A percentile compares a stretch with the other conserved stretches of the same genome.
These are phyloP conservation scores for Acanthosepion pharaonis DNA, from an alignment of 2,888 invertebrate genomes.

Conservation along the genomic window DNA sequence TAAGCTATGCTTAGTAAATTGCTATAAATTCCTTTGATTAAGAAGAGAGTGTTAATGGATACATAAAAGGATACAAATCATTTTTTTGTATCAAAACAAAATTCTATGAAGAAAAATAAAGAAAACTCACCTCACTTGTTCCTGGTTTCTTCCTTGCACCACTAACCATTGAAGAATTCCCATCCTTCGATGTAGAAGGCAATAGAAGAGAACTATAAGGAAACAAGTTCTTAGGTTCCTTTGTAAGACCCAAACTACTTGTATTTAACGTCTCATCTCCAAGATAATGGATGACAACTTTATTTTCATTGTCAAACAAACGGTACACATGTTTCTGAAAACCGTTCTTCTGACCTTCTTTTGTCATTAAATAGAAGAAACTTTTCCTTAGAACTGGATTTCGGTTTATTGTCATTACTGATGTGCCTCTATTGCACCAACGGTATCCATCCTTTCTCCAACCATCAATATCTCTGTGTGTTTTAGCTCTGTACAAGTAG, in stretches of 20 bases:
- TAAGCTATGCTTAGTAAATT: too few relatives aligned
- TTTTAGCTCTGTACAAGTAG: not conserved
- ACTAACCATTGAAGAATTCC: not conserved
- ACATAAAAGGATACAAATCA: not conserved
- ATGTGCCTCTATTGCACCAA: constrained; percentile 35
- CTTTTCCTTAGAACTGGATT: constrained; percentile 36
- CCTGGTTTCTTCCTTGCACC: not conserved
- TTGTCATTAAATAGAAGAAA: constrained; percentile 42
- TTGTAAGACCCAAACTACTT: not conserved
- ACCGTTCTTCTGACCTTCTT: not conserved
- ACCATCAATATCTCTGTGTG: not conserved
- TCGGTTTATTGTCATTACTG: not conserved
- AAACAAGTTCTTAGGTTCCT: not conserved
- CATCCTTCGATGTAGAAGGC: not conserved
- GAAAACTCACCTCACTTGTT: not conserved
- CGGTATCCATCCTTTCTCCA: constrained; percentile 42
- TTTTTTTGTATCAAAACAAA: not conserved
- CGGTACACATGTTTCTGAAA: constrained; percentile 41
- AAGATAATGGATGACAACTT: constrained; percentile 37
- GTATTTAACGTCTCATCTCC: constrained; percentile 33
- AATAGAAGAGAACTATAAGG: not conserved
- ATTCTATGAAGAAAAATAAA: not conserved
- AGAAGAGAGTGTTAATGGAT: too few relatives aligned
- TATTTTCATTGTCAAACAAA: constrained; percentile 20
- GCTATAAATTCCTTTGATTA: too few relatives aligned